These are phyloP conservation scores for Rousettus madagascariensis DNA, from an alignment of 2,797 vertebrate species.

Conservation along the genomic window DNA sequence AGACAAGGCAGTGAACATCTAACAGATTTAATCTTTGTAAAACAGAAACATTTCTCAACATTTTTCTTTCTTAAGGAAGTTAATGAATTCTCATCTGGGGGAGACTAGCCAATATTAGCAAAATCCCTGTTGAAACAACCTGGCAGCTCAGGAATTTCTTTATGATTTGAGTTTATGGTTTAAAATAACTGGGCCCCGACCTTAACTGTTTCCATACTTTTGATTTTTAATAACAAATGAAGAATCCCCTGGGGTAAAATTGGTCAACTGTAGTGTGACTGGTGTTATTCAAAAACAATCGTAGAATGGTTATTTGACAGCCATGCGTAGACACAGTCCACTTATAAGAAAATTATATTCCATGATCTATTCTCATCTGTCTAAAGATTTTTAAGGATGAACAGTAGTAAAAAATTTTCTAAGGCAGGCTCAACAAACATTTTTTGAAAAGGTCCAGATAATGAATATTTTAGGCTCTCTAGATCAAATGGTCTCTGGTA, in stretches of 20 bases:
- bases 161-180: conserved; percentile 16
- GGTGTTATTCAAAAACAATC: not conserved
- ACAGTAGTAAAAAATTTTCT: not conserved
- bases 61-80: conserved; percentile 63
- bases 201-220: not conserved
- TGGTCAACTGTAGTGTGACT: not conserved
- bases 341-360: not conserved
- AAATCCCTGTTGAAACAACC: not conserved
- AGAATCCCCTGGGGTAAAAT: not conserved
- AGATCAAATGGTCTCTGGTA: not conserved
- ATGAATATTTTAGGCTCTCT: not conserved
- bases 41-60: conserved; percentile 68
- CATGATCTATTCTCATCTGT: not conserved
- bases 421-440: not conserved
- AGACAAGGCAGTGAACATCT: conserved; percentile 68
- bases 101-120: conserved; percentile 9
- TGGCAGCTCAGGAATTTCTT: not conserved
- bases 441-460: conserved; percentile 9
- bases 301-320: not conserved
- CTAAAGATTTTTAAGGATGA: not conserved
- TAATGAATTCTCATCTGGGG: conserved; percentile 31
- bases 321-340: not conserved
- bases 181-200: not conserved
- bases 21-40: conserved; percentile 71
- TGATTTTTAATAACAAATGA: conserved; percentile 34